Evolutionary conservation across 1,140 invertebrate species (phyloP).

Genomic region (Ceratoteleas bidentatus): DNA sequence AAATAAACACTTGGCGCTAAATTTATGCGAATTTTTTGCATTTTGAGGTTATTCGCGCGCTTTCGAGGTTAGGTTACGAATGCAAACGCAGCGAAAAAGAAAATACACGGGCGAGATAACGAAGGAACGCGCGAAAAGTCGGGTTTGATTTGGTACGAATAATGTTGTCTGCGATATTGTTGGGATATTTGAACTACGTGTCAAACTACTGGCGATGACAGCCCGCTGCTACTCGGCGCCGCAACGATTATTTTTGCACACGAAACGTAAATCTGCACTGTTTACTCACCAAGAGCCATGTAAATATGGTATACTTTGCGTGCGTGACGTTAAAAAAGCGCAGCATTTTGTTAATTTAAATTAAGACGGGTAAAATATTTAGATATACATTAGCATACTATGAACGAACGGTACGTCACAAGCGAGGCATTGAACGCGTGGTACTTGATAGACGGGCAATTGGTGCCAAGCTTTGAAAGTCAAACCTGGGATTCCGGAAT

Average conservation of each 20-base stretch:
- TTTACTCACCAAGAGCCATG: slow-evolving; percentile 74
- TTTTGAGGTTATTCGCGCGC: slow-evolving; percentile 53
- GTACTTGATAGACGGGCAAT: too few species aligned
- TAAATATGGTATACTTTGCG: slow-evolving; percentile 66
- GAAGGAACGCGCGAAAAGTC: neutral
- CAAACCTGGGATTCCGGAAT: too few species aligned
- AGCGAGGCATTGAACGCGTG: too few species aligned
- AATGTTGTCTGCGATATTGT: slow-evolving; percentile 4
- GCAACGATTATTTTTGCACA: slow-evolving; percentile 3
- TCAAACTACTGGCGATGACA: slow-evolving; percentile 18
- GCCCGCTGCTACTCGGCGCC: slow-evolving; percentile 20
- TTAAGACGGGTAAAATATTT: slow-evolving; percentile 68
- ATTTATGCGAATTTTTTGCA: slow-evolving; percentile 13
- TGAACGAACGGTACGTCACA: slow-evolving; percentile 65
- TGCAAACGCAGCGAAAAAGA: neutral
- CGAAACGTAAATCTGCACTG: neutral
- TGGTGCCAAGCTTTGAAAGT: too few species aligned
- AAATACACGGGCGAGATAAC: neutral
- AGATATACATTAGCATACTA: slow-evolving; percentile 73
- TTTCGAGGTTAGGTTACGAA: slow-evolving; percentile 65
- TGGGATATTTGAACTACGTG: slow-evolving; percentile 20
- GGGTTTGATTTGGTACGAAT: neutral
- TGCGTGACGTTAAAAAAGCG: slow-evolving; percentile 71
- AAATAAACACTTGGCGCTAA: neutral
- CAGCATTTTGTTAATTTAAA: slow-evolving; percentile 74